A percentile compares a stretch with the other conserved stretches of the same genome.
These are phyloP conservation scores for Nipponia nippon DNA, from an alignment of 2,113 vertebrate species.

Conservation along the genomic window DNA sequence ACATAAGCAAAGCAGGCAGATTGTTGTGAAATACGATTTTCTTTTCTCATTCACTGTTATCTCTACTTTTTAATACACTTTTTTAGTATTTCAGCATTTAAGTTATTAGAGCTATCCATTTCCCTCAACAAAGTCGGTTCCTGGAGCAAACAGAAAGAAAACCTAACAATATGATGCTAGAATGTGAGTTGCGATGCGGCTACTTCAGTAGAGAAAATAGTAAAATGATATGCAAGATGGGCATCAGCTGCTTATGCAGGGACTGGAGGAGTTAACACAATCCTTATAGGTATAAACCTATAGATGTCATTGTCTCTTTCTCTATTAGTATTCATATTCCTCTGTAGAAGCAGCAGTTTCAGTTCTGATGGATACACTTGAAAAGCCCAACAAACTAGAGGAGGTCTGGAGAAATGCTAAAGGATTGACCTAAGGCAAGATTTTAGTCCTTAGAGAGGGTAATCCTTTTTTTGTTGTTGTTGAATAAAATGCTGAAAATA, in stretches of 20 bases:
- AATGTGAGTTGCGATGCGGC: background rate
- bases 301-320: background rate
- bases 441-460: background rate
- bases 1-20: background rate
- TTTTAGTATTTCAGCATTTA: background rate
- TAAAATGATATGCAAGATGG: background rate
- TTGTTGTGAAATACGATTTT: background rate
- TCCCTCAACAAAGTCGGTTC: background rate
- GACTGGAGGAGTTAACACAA: background rate
- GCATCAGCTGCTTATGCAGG: background rate
- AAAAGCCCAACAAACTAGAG: background rate
- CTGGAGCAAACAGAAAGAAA: background rate
- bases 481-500: background rate
- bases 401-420: background rate
- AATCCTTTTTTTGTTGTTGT: background rate
- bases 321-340: background rate
- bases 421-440: background rate
- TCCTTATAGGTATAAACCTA: background rate
- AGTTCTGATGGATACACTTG: background rate
- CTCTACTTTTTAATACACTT: background rate
- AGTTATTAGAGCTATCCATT: background rate
- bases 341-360: background rate
- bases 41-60: background rate
- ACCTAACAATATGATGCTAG: background rate
- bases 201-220: background rate